A percentile compares a stretch with the other conserved stretches of the same genome.
Conservation (phyloP, 1,140 invertebrate genomes). For the Hormaphis cornu region DNA sequence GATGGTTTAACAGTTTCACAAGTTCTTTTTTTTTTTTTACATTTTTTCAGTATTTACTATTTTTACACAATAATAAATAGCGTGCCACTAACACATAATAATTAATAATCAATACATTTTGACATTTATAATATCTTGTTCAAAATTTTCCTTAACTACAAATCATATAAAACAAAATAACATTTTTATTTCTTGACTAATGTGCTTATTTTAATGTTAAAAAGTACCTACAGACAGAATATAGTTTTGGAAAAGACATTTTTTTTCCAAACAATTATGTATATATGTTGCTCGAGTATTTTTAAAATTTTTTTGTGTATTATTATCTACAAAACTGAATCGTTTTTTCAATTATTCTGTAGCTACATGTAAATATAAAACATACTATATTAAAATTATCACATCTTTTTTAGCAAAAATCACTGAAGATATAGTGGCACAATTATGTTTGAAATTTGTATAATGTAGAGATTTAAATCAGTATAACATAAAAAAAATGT, state of each 20-base stretch:
- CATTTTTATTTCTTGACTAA: conserved; percentile 24
- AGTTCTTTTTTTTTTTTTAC: background rate
- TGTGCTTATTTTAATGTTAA: background rate
- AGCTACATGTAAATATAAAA: conserved; percentile 7
- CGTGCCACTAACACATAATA: conserved; percentile 7
- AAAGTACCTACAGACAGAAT: background rate
- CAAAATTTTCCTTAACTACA: conserved; percentile 22
- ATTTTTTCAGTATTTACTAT: conserved; percentile 2
- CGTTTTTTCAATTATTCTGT: background rate
- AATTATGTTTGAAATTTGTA: background rate
- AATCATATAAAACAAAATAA: conserved; percentile 5
- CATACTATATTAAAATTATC: conserved; percentile 28
- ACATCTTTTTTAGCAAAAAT: conserved; percentile 21
- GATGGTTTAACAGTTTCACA: too few species aligned
- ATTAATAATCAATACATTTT: conserved; percentile 10
- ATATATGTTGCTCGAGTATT: too few species aligned
- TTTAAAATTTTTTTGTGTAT: background rate
- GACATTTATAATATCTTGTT: conserved; percentile 17
- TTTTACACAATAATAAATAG: conserved; percentile 22
- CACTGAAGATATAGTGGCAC: conserved; percentile 23
- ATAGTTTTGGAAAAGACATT: background rate
- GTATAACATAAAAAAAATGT: background rate
- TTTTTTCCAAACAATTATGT: too few species aligned
- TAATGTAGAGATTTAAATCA: background rate
- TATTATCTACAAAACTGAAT: background rate